phyloP scores from a whole-genome alignment of 30 jellyfish, hydroid and myxozoan species.

The Chironex yamaguchii region DNA sequence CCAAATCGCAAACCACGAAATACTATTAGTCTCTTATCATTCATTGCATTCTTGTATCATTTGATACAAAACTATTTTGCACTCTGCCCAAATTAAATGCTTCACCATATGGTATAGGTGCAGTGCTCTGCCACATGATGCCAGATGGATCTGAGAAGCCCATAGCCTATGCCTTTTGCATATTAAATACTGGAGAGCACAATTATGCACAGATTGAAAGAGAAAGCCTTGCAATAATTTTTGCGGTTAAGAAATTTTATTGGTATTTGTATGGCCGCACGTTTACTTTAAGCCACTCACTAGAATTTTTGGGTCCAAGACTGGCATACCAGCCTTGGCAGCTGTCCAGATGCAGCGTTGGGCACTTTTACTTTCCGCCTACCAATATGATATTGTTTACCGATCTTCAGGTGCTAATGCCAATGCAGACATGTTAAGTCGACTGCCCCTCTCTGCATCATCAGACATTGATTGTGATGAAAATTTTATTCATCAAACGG shows the following conservation, averaged over 20 bases:
- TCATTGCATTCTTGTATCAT: constrained; percentile 61
- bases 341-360: constrained; percentile 70
- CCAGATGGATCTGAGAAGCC: constrained; percentile 68
- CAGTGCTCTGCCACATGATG: constrained; percentile 71
- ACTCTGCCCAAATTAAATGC: constrained; percentile 68
- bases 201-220: constrained; percentile 69
- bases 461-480: not conserved
- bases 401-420: not conserved
- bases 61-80: constrained; percentile 38
- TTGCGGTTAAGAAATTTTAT: constrained; percentile 74
- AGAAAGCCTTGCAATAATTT: constrained; percentile 76
- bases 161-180: constrained; percentile 66
- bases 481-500: no score
- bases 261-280: constrained; percentile 77
- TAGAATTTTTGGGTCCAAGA: constrained; percentile 27
- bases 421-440: constrained; percentile 23
- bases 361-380: constrained; percentile 51
- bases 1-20: constrained; percentile 3
- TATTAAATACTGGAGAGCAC: constrained; percentile 29
- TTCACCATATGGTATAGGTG: constrained; percentile 81
- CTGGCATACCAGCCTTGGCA: constrained; percentile 72
- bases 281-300: constrained; percentile 51
- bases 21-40: not conserved
- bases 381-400: not conserved
- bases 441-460: constrained; percentile 16